A percentile compares a stretch with the other conserved stretches of the same genome.
Conservation (phyloP, 2,113 vertebrate species). For the Pomatorhinus ruficollis region DNA sequence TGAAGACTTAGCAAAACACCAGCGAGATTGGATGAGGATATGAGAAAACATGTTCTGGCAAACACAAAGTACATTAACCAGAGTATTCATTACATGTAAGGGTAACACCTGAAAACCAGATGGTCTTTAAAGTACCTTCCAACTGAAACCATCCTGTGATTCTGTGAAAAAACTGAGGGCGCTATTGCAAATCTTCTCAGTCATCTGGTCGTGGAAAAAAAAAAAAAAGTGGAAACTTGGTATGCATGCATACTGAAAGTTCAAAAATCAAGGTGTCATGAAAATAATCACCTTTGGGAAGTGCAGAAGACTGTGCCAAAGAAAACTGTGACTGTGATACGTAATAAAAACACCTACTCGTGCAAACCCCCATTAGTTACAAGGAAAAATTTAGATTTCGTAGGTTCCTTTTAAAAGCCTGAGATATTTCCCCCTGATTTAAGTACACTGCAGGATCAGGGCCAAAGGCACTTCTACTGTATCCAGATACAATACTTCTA, state of each 20-base stretch:
- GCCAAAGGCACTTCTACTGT: not conserved
- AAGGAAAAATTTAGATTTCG: not conserved
- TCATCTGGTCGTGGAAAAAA: not conserved
- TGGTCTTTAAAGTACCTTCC: not conserved
- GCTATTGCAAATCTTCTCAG: not conserved
- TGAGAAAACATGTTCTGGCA: not conserved
- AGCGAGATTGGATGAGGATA: not conserved
- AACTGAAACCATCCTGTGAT: not conserved
- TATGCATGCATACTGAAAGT: accelerated
- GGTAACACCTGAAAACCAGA: not conserved
- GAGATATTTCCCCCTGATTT: not conserved
- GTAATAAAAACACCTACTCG: not conserved
- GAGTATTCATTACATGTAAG: not conserved
- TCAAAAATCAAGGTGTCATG: not conserved
- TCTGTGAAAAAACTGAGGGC: not conserved
- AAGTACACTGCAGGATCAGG: not conserved
- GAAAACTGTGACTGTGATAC: not conserved
- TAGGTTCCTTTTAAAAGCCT: not conserved
- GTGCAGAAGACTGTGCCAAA: not conserved
- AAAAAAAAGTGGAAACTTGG: not conserved
- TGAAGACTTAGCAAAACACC: not conserved
- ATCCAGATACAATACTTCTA: not conserved
- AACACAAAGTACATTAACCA: not conserved
- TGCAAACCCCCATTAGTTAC: not conserved
- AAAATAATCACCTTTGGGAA: not conserved